phyloP scores from a whole-genome alignment of 2,113 vertebrate genomes.

The Silurus asotus region DNA sequence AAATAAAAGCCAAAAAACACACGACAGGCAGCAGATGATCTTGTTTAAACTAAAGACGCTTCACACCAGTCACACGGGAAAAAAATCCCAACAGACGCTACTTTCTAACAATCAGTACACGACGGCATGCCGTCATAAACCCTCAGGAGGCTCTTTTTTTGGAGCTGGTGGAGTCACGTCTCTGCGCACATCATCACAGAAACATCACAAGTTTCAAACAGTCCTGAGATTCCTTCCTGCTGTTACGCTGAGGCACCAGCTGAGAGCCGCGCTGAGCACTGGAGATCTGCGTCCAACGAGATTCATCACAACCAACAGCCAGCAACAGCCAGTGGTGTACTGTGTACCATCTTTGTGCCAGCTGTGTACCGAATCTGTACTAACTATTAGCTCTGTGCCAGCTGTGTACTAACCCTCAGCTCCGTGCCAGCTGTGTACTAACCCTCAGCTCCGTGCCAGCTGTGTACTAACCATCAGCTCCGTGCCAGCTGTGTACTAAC shows the following conservation, averaged over 20 bases:
- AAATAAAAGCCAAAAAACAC: not conserved
- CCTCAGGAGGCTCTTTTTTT: slow-evolving; percentile 42
- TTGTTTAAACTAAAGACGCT: not conserved
- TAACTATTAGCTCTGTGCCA: not conserved
- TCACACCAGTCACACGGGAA: not conserved
- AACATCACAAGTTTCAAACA: slow-evolving; percentile 42
- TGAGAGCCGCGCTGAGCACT: not conserved
- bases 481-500: not conserved
- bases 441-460: too few relatives aligned
- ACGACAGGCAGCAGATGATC: not conserved
- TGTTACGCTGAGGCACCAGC: not conserved
- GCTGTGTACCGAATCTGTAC: not conserved
- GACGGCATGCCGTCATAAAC: not conserved
- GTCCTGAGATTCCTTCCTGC: slow-evolving; percentile 26
- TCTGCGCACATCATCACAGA: slow-evolving; percentile 25
- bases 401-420: too few relatives aligned
- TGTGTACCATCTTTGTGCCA: too few relatives aligned
- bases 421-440: too few relatives aligned
- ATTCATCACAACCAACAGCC: not conserved
- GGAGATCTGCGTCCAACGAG: not conserved
- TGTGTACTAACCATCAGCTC: too few relatives aligned
- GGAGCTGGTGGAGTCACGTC: slow-evolving; percentile 35
- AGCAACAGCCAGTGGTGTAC: not conserved
- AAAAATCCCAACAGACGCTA: not conserved
- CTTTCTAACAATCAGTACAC: not conserved